Evolutionary conservation across 1,140 invertebrate species (phyloP).

Genomic region (Drosophila santomea): DNA sequence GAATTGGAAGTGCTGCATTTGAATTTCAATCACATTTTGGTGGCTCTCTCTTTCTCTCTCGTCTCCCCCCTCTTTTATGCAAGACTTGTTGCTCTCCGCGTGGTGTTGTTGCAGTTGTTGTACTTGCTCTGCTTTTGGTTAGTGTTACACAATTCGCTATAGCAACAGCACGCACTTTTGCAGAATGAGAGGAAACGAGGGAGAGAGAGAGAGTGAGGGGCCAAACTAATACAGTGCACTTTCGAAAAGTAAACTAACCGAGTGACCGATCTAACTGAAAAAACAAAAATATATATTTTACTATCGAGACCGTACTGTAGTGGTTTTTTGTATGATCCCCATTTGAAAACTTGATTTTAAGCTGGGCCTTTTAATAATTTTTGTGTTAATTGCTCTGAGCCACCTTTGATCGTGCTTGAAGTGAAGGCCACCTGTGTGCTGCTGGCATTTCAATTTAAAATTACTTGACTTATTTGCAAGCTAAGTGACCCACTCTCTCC

Average conservation of each 20-base stretch:
- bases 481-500: slow-evolving; percentile 16
- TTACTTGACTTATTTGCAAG: slow-evolving; percentile 42
- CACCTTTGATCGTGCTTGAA: slow-evolving; percentile 44
- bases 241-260: background rate
- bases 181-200: background rate
- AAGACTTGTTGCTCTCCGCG: slow-evolving; percentile 59
- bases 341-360: slow-evolving; percentile 44
- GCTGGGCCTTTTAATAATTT: slow-evolving; percentile 31
- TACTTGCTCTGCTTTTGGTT: slow-evolving; percentile 46
- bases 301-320: slow-evolving; percentile 8
- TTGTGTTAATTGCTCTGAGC: slow-evolving; percentile 41
- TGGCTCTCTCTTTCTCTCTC: slow-evolving; percentile 7
- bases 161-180: slow-evolving; percentile 58
- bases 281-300: background rate
- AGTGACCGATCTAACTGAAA: background rate
- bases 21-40: slow-evolving; percentile 70
- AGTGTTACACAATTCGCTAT: slow-evolving; percentile 68
- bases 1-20: slow-evolving; percentile 53
- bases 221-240: background rate
- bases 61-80: slow-evolving; percentile 36
- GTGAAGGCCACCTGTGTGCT: slow-evolving; percentile 27
- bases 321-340: slow-evolving; percentile 3
- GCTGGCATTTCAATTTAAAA: slow-evolving; percentile 49
- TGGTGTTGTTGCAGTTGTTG: slow-evolving; percentile 20
- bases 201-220: slow-evolving; percentile 10